These are phyloP conservation scores for Oenanthe oenanthe DNA, from an alignment of 2,113 vertebrate species.

Conservation along the genomic window DNA sequence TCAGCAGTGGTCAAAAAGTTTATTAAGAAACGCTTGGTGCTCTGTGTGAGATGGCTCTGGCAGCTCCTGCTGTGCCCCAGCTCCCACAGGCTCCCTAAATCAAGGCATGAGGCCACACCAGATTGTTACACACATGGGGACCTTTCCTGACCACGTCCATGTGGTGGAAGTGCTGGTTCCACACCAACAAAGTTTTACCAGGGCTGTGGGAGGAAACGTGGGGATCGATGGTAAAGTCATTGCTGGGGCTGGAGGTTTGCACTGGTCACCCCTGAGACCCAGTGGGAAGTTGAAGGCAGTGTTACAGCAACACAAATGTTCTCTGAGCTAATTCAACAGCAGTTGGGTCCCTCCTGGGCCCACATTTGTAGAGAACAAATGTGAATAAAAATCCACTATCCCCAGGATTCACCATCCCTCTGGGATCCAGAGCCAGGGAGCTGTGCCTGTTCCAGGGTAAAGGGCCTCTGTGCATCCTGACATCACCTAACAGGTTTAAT, in stretches of 20 bases:
- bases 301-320: background rate
- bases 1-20: conserved; percentile 43
- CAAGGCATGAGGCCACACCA: background rate
- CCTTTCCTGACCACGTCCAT: background rate
- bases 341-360: background rate
- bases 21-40: conserved; percentile 36
- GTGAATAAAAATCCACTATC: fast-evolving
- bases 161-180: background rate
- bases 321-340: background rate
- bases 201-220: background rate
- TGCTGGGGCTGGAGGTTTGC: background rate
- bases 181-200: background rate
- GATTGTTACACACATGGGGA: fast-evolving
- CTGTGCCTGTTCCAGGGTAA: background rate
- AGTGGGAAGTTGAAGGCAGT: background rate
- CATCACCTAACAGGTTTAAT: background rate
- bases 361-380: background rate
- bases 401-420: background rate
- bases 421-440: background rate
- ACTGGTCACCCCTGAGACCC: background rate
- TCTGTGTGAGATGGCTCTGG: background rate
- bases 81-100: background rate
- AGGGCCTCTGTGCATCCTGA: background rate
- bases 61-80: background rate
- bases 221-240: background rate